Evolutionary conservation across 2,113 vertebrate genomes (phyloP), one percentile per base, ranked within the genome.

Genomic region (Rhizomys pruinosus): DNA sequence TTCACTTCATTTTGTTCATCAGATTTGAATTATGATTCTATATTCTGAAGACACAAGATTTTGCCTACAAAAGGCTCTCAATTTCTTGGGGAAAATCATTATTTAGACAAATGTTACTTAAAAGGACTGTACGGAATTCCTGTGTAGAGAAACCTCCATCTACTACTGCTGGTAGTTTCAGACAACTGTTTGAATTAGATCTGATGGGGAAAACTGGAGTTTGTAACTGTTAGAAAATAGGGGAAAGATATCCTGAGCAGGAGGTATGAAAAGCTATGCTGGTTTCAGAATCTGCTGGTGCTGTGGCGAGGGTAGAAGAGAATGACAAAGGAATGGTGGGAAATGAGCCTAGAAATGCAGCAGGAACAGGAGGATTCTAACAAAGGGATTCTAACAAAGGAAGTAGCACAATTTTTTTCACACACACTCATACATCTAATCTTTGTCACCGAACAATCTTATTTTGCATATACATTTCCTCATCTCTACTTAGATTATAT

Each of bases 11-110:
- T 93, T 85, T 11, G 71, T 76, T 84, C 16, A 64, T 66, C 25
- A 81, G n/a, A 39, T 42, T 82, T 89, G 95, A 69, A 81, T 77
- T 34, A 34, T 92, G 44, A 42, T 85, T 95, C 39, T 92, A 76
- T 68, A 74, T 37, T 61, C 25, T 52, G 23, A 44, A 20, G 57
- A 81, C 44, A 90, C 66, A 90, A 63, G 57, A 52, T 87, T 32
- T 34, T 92, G 27, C 25, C 42, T 19, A 79, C n/a, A 71, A 52
- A 74, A 61, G 89, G 34, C 6, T 90, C 37, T 73, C 42, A 63
- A 55, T 73, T 87, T 76, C 66, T 37, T 81, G 25, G 61, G 47
- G 42, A 55, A 59, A 74, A 88, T 16, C 64, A 55, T 23, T 64
- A 61, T 55, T 19, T 76, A 76, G 59, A 63, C 25, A 34, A 95